Percentiles rank a stretch among this genome's conserved stretches.
Evolutionary conservation across 2,113 vertebrate genomes (phyloP).

Genomic region (Pteronura brasiliensis): DNA sequence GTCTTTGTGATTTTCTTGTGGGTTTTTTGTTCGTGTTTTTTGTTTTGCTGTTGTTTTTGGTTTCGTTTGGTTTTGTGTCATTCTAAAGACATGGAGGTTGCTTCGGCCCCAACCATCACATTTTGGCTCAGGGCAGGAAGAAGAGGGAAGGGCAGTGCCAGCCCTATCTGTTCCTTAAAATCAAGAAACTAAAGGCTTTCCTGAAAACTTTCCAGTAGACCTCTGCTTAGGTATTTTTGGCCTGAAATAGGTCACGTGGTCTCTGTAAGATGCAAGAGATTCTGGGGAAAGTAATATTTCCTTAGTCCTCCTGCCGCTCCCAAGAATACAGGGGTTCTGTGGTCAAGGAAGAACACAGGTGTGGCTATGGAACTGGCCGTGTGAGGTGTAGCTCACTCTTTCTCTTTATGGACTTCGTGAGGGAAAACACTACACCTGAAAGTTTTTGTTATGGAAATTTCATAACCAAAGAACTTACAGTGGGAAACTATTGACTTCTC

Average conservation of each 20-base stretch:
- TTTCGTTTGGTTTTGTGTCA: background rate
- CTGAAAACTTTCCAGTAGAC: background rate
- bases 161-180: background rate
- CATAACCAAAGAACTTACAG: background rate
- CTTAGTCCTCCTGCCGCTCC: background rate
- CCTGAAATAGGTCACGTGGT: background rate
- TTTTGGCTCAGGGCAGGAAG: background rate
- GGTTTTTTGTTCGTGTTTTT: background rate
- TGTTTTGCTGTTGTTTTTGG: background rate
- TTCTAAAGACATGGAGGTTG: background rate
- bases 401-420: background rate
- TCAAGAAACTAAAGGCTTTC: background rate
- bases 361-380: background rate
- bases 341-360: background rate
- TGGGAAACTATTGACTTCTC: background rate
- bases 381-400: background rate
- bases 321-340: background rate
- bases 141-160: background rate
- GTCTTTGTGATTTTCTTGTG: background rate
- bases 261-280: background rate
- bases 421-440: background rate
- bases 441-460: background rate
- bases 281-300: background rate
- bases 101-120: background rate
- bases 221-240: background rate